Percentiles rank a stretch among this genome's conserved stretches.
These are phyloP conservation scores for Lamprotornis superbus DNA, from an alignment of 2,113 vertebrate genomes.

Conservation along the genomic window DNA sequence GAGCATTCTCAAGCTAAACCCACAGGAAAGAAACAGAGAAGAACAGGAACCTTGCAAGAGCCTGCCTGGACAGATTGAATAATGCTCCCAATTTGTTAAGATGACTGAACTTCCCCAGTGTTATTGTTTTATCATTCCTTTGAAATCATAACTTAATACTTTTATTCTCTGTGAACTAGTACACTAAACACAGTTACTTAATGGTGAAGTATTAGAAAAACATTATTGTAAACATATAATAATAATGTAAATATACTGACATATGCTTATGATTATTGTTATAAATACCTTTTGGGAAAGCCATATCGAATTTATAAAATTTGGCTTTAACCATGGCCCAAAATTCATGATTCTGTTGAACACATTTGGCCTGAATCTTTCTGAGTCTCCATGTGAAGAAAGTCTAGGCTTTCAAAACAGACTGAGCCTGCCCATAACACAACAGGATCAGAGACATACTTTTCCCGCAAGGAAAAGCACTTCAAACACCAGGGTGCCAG, in stretches of 20 bases:
- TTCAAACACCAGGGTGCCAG: conserved; percentile 49
- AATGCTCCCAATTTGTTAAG: conserved; percentile 34
- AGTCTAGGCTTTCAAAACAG: conserved; percentile 22
- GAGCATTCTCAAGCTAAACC: conserved; percentile 15
- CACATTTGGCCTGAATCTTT: not conserved
- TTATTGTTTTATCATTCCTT: conserved; percentile 19
- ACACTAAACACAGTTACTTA: not conserved
- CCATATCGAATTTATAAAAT: not conserved
- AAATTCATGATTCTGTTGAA: conserved; percentile 25
- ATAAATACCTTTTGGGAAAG: not conserved
- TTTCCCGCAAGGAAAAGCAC: conserved; percentile 1
- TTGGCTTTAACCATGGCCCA: not conserved
- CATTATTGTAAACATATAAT: not conserved
- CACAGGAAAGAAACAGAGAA: conserved; percentile 41
- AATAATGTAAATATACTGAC: not conserved
- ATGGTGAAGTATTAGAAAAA: conserved; percentile 21
- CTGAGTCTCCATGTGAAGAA: not conserved
- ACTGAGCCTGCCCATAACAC: conserved; percentile 15
- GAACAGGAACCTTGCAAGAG: not conserved
- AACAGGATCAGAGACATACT: conserved; percentile 30
- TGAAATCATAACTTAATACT: conserved; percentile 25
- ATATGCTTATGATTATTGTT: conserved; percentile 6
- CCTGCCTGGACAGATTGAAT: conserved; percentile 37
- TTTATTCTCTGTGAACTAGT: not conserved
- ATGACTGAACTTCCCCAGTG: not conserved